A percentile compares a stretch with the other conserved stretches of the same genome.
Evolutionary conservation across 2,888 invertebrate genomes (phyloP).

Genomic region (Lepas anatifera): DNA sequence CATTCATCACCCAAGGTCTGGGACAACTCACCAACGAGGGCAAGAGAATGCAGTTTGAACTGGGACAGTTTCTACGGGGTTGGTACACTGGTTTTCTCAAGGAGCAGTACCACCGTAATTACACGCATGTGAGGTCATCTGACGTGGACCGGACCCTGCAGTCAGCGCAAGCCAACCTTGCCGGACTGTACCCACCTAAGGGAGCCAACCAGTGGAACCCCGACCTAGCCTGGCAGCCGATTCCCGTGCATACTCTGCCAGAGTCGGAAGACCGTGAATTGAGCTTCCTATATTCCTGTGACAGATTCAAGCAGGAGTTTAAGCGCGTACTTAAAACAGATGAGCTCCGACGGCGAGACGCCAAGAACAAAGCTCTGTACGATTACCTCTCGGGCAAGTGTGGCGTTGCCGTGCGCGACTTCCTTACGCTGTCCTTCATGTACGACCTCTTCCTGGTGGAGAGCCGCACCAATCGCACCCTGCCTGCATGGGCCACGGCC

Average conservation of each 20-base stretch:
- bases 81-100: constrained; percentile 46
- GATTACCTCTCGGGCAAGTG: constrained; percentile 50
- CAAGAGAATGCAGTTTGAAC: constrained; percentile 55
- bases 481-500: constrained; percentile 58
- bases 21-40: constrained; percentile 78
- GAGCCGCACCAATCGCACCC: constrained; percentile 47
- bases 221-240: constrained; percentile 60
- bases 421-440: constrained; percentile 28
- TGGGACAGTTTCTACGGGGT: constrained; percentile 60
- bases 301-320: constrained; percentile 47
- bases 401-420: constrained; percentile 45
- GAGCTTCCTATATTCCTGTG: constrained; percentile 50
- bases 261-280: constrained; percentile 48
- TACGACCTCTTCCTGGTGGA: constrained; percentile 29
- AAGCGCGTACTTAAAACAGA: constrained; percentile 40
- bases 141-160: constrained; percentile 81
- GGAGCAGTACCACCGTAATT: constrained; percentile 31
- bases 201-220: constrained; percentile 30
- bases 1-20: constrained; percentile 43
- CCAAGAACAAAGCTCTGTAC: constrained; percentile 49
- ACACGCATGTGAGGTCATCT: constrained; percentile 57
- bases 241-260: constrained; percentile 69
- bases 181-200: constrained; percentile 45
- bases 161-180: constrained; percentile 70
- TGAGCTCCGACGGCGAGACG: constrained; percentile 43